phyloP scores from a whole-genome alignment of 2,797 vertebrate species.

The Lithobates pipiens region DNA sequence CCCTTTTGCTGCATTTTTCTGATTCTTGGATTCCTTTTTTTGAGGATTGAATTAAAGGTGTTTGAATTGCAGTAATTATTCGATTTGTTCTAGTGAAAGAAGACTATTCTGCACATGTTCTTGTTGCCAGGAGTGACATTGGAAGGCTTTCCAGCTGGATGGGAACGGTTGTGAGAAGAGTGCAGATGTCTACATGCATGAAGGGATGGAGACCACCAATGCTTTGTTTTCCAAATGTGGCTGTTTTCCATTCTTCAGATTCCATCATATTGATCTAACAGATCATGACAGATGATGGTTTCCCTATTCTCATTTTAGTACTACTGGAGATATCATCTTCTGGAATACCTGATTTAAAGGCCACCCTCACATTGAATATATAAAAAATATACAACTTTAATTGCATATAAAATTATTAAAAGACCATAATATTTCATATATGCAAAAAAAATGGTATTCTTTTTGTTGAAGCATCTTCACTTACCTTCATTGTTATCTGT shows the following conservation, averaged over 20 bases:
- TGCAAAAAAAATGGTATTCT: too few relatives aligned
- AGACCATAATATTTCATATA: too few relatives aligned
- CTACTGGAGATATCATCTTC: too few relatives aligned
- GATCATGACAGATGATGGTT: too few relatives aligned
- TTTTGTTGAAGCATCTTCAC: too few relatives aligned
- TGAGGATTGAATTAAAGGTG: neutral
- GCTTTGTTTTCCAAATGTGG: neutral
- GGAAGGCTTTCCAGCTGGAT: neutral
- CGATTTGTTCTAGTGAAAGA: neutral
- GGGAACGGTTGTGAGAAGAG: neutral
- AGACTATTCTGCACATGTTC: neutral
- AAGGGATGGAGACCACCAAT: neutral
- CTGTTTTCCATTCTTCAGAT: neutral
- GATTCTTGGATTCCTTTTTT: neutral
- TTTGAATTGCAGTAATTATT: neutral
- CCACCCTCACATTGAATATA: too few relatives aligned
- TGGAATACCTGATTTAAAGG: too few relatives aligned
- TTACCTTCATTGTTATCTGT: too few relatives aligned
- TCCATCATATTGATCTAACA: neutral
- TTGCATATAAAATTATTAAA: too few relatives aligned
- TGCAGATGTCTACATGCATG: neutral
- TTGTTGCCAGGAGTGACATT: neutral
- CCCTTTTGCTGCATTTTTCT: neutral
- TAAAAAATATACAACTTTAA: too few relatives aligned
- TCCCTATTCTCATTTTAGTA: too few relatives aligned